Conservation (phyloP, 2,888 invertebrate genomes). For the Meiosimyza decipiens region DNA sequence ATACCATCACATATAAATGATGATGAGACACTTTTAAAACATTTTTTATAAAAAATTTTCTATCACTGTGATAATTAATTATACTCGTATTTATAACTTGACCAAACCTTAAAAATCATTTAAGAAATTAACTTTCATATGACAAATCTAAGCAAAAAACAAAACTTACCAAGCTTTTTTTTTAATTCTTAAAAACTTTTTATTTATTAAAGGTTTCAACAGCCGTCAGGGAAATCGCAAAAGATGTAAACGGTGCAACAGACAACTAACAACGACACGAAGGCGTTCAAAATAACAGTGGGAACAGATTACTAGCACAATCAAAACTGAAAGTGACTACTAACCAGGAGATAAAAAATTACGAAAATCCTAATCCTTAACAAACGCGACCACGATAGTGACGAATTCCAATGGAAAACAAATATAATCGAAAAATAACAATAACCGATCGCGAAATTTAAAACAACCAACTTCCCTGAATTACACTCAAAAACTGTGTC, state of each 20-base stretch:
- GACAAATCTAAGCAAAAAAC: too few species aligned
- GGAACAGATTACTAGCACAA: slow-evolving; percentile 22
- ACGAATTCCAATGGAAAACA: slow-evolving; percentile 20
- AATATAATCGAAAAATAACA: slow-evolving; percentile 38
- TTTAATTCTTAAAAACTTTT: too few species aligned
- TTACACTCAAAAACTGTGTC: slow-evolving; percentile 66
- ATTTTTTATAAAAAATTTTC: too few species aligned
- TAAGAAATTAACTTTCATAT: too few species aligned
- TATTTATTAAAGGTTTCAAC: too few species aligned
- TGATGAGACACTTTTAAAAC: too few species aligned
- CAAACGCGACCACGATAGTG: slow-evolving; percentile 23
- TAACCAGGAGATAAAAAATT: slow-evolving; percentile 35
- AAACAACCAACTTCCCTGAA: slow-evolving; percentile 64
- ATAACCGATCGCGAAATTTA: slow-evolving; percentile 46
- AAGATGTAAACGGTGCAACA: not conserved
- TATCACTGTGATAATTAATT: too few species aligned
- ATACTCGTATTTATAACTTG: too few species aligned
- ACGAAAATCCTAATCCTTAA: slow-evolving; percentile 37
- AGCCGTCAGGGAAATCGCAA: too few species aligned
- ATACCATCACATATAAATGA: too few species aligned
- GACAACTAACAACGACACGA: slow-evolving; percentile 12
- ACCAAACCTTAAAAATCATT: too few species aligned
- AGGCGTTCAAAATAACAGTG: slow-evolving; percentile 12
- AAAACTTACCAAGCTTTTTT: too few species aligned
- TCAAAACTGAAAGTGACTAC: slow-evolving; percentile 32